Conservation (phyloP, 2,888 invertebrate genomes). For the Thecophora atra region DNA sequence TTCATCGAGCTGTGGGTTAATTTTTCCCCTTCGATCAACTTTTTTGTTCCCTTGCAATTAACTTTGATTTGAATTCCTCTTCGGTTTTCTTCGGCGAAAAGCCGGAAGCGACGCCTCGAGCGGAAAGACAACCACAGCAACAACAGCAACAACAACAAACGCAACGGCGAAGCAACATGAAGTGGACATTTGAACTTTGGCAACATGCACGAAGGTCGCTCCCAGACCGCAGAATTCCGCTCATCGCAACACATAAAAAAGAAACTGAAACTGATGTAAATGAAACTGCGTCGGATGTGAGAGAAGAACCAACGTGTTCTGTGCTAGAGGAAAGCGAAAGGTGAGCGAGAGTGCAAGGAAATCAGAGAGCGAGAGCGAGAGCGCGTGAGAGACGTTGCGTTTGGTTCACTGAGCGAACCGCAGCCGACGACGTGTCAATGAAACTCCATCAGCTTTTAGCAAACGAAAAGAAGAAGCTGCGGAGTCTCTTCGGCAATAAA, state of each 20-base stretch:
- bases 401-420: neutral
- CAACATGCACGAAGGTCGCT: conserved; percentile 30
- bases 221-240: conserved; percentile 29
- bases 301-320: neutral
- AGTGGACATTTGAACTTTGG: conserved; percentile 4
- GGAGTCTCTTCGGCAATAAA: neutral
- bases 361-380: neutral
- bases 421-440: neutral
- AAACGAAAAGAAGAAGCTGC: conserved; percentile 8
- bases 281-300: conserved; percentile 33
- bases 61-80: too few species aligned
- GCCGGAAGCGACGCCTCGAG: neutral
- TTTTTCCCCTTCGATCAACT: too few species aligned
- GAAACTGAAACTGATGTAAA: conserved; percentile 12
- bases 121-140: neutral
- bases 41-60: too few species aligned
- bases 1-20: too few species aligned
- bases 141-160: conserved; percentile 6
- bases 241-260: conserved; percentile 2
- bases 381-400: neutral
- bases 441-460: conserved; percentile 21
- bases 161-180: neutral
- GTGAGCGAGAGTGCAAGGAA: neutral
- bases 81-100: neutral
- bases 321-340: neutral